Base-by-base conservation (phyloP, 2,888 invertebrate species). In the Drosophila eohydei region DNA sequence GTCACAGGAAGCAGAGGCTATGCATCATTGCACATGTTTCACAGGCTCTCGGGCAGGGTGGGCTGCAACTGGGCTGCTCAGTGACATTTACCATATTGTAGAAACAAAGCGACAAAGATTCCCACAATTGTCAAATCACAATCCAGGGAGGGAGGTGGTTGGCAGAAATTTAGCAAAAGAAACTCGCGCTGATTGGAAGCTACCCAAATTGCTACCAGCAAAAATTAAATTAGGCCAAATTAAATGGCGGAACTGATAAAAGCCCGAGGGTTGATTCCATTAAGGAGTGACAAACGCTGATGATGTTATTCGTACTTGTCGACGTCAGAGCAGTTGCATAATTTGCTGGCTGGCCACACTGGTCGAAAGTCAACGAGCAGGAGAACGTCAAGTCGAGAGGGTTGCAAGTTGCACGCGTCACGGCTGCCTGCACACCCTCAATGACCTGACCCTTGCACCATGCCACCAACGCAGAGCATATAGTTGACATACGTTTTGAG, bases 401-500 rank as follows among this genome's bases (percentile, higher is more conserved):
- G 77, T 87, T 88, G 86, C 76, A 73, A 68, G 60, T 56, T 46
- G 65, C 50, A 32, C 12, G 50, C 81, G 89, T 89, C 79, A 85
- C 79, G 88, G 80, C 69, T 79, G 83, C 75, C 74, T 87, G 89
- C 77, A 69, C 88, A 88, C 88, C 88, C 88, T 88, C 83, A 7
- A 26, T 26, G 54, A 61, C 64, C 67, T 52, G 59, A 62, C 55
- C 62, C 76, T 21, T 63, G 66, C 63, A 51, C 61, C 61, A 44
- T 16, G 26, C 43, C 55, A 21, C 41, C 43, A 21, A 55, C 43
- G 16, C 56, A 34, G 7, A 40, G 11, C 36, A 30, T 28, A 75
- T 85, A 88, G 88, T 89, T 89, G 89, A 89, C 89, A 89, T 89
- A 89, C 89, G 89, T 85, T 89, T 89, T 80, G 81, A 76, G 78